Evolutionary conservation across 2,797 vertebrate genomes (phyloP), one percentile per base, ranked within the genome.

Genomic region (Enteromius unitaeniatus): DNA sequence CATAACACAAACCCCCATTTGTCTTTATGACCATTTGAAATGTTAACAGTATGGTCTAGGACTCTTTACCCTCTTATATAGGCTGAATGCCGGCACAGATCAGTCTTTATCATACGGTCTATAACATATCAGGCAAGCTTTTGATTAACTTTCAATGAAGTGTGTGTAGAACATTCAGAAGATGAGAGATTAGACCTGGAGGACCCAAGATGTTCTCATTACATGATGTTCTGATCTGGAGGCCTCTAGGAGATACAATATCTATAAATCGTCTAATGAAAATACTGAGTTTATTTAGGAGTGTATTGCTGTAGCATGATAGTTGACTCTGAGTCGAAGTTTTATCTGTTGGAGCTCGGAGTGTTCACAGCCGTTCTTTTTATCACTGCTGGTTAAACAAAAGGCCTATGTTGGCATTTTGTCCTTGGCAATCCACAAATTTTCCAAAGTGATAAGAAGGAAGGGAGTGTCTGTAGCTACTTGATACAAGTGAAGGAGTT

Each of bases 331-430:
- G n/a, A 13, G 10, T 23, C 58, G 26, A 67, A 3, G 19, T 26
- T 73, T 82, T 86, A 78, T 65, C 68, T 72, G 6, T 31, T 67
- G 13, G 13, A 53, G 37, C 49, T 80, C 64, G 60, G 68, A 73
- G 31, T 40, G 64, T n/a, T 67, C 67, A 86, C 42, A 68, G 72
- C 47, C 28, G 58, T 72, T 23, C 64, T 31, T 74, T 65, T 84
- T 85, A 87, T 87, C 83, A 81, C 34, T 47, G 73, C 65, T 79
- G 45, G 79, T 82, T n/a, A 87, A 88, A 85, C 78, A 83, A 77
- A 73, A 84, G 73, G 34, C 67, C 34, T 79, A 64, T 82, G 78
- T 77, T 82, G 74, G 64, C 45, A 68, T 62, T 14, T 31, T 1
- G 83, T 85, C 78, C 74, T 87, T 87, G 85, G 78, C 76, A 83